Percentiles rank a stretch among this genome's conserved stretches.
phyloP scores from a whole-genome alignment of 1,140 invertebrate genomes.

The Mycetomoellerius zeteki region DNA sequence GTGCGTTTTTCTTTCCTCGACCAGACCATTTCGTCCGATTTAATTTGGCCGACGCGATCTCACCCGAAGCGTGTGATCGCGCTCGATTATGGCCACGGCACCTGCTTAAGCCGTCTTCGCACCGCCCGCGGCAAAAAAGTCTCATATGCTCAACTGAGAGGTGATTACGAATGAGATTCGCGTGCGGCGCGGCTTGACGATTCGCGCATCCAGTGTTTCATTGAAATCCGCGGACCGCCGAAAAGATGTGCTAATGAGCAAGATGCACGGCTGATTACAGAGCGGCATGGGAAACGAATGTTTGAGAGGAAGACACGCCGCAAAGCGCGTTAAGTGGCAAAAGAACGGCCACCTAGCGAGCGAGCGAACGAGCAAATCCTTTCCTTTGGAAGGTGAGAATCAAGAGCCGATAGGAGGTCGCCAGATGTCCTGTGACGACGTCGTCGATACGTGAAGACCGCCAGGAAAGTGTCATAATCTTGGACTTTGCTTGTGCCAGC shows the following conservation, averaged over 20 bases:
- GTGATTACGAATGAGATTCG: constrained; percentile 73
- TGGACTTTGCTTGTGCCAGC: constrained; percentile 70
- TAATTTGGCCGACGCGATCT: constrained; percentile 42
- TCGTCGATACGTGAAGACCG: constrained; percentile 28
- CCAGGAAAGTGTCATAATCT: constrained; percentile 77
- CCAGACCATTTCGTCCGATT: constrained; percentile 41
- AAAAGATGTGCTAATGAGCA: constrained; percentile 77
- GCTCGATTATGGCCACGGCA: constrained; percentile 49
- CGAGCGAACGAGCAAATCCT: constrained; percentile 57
- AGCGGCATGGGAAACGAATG: constrained; percentile 71
- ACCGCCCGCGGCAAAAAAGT: constrained; percentile 45
- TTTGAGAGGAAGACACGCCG: constrained; percentile 16
- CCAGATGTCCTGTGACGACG: constrained; percentile 60
- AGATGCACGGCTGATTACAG: constrained; percentile 78
- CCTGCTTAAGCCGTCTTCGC: constrained; percentile 60
- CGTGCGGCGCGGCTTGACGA: constrained; percentile 26
- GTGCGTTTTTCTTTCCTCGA: not conserved
- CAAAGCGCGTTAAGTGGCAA: constrained; percentile 68
- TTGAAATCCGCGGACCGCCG: constrained; percentile 70
- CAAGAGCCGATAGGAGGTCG: constrained; percentile 57
- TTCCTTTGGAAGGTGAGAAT: constrained; percentile 38
- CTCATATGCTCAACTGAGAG: constrained; percentile 41
- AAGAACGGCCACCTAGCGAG: constrained; percentile 75
- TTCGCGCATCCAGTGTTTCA: constrained; percentile 59
- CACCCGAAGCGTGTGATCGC: constrained; percentile 41